Conservation (phyloP, 2,113 vertebrate species). For the Dascyllus trimaculatus region DNA sequence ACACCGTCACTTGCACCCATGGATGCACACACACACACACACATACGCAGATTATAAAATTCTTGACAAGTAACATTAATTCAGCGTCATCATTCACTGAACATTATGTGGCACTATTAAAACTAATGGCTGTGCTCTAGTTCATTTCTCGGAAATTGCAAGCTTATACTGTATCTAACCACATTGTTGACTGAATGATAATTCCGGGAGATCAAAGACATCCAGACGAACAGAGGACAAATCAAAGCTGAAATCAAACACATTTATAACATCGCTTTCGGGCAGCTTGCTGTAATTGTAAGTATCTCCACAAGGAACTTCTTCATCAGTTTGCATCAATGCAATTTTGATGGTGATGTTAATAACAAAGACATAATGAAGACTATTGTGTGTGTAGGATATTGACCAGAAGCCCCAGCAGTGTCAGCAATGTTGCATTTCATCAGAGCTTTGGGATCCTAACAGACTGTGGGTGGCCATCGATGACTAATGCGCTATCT, state of each 20-base stretch:
- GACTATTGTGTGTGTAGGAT: slow-evolving; percentile 40
- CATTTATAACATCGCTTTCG: slow-evolving; percentile 11
- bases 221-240: slow-evolving; percentile 30
- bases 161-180: slow-evolving; percentile 4
- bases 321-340: slow-evolving; percentile 39
- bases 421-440: slow-evolving; percentile 47
- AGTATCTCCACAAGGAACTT: slow-evolving; percentile 14
- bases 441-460: slow-evolving; percentile 45
- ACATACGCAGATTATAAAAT: not conserved
- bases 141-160: slow-evolving; percentile 12
- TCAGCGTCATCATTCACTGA: slow-evolving; percentile 33
- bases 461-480: slow-evolving; percentile 44
- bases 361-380: slow-evolving; percentile 58
- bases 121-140: slow-evolving; percentile 24
- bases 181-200: slow-evolving; percentile 23
- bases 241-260: slow-evolving; percentile 33
- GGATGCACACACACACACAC: not conserved
- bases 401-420: slow-evolving; percentile 51
- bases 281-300: not conserved
- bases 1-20: not conserved
- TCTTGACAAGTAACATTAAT: slow-evolving; percentile 13
- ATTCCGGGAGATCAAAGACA: slow-evolving; percentile 28
- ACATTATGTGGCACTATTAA: slow-evolving; percentile 22
- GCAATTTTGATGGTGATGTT: slow-evolving; percentile 45
- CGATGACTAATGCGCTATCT: slow-evolving; percentile 45